phyloP scores from a whole-genome alignment of 2,797 vertebrate species.

The Chrosomus eos region DNA sequence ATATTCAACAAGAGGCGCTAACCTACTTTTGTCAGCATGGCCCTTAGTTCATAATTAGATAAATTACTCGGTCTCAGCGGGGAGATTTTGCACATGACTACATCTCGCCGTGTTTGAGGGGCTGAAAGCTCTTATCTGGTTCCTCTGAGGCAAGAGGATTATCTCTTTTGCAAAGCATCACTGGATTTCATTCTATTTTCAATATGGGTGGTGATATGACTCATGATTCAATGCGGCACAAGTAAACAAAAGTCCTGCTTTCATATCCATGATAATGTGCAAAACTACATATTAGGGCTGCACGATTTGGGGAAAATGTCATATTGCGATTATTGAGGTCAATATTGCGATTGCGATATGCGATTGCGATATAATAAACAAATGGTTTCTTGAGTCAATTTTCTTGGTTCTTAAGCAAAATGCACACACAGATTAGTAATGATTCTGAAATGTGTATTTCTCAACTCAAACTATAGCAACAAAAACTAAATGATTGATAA shows the following conservation, averaged over 20 bases:
- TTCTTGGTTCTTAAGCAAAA: too few species aligned
- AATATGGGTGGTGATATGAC: conserved; percentile 1
- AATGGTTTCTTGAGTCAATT: too few species aligned
- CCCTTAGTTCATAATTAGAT: conserved; percentile 11
- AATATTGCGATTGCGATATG: too few species aligned
- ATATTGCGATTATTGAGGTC: too few species aligned
- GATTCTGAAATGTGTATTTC: too few species aligned
- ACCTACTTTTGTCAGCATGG: conserved; percentile 38
- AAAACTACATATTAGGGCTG: too few species aligned
- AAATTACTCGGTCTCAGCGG: conserved; percentile 22
- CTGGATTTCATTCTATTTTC: conserved; percentile 6
- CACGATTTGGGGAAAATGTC: too few species aligned
- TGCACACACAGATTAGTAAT: too few species aligned
- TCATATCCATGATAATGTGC: background rate
- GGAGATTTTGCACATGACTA: conserved; percentile 31
- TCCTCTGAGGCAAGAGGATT: conserved; percentile 25
- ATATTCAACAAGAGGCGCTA: conserved; percentile 4
- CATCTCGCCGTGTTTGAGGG: conserved; percentile 34
- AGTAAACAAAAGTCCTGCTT: background rate
- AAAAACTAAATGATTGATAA: too few species aligned
- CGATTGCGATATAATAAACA: too few species aligned
- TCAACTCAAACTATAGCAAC: too few species aligned
- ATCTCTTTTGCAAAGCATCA: conserved; percentile 6
- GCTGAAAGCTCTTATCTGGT: conserved; percentile 23
- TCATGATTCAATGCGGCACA: conserved; percentile 8